These are phyloP conservation scores for Clusia tigrina DNA, from an alignment of 2,888 invertebrate species.

Conservation along the genomic window DNA sequence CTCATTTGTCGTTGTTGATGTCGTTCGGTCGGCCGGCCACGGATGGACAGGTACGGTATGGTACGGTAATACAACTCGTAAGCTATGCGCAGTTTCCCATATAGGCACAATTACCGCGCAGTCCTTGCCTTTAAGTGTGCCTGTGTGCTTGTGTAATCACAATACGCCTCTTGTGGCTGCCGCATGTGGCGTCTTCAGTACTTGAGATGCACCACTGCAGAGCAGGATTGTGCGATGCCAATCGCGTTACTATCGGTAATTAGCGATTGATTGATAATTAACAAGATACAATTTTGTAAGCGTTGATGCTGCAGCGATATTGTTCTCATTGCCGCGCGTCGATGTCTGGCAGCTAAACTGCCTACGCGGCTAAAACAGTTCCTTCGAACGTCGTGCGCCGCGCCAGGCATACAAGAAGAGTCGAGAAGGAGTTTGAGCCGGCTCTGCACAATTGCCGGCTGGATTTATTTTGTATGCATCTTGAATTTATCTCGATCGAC, in stretches of 20 bases:
- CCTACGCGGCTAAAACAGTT: background rate
- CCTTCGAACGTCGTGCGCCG: too few species aligned
- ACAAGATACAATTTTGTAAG: conserved; percentile 56
- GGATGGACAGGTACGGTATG: conserved; percentile 1
- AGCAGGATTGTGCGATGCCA: conserved; percentile 37
- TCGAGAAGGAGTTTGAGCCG: background rate
- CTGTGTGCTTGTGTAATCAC: conserved; percentile 32
- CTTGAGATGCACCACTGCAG: background rate
- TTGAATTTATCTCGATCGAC: conserved; percentile 43
- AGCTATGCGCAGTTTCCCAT: background rate
- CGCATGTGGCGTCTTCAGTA: background rate
- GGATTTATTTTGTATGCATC: background rate
- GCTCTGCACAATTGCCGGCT: background rate
- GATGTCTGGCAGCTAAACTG: background rate
- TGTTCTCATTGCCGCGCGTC: background rate
- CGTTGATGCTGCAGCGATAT: conserved; percentile 30
- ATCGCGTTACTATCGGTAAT: conserved; percentile 60
- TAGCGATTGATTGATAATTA: conserved; percentile 61
- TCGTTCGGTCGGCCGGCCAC: background rate
- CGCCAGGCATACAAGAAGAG: too few species aligned
- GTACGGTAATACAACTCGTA: conserved; percentile 21
- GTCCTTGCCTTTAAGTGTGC: background rate
- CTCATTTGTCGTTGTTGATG: conserved; percentile 39
- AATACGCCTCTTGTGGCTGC: conserved; percentile 22
- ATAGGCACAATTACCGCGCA: background rate